Percentiles rank a stretch among this genome's conserved stretches.
These are phyloP conservation scores for Drosophila obscura DNA, from an alignment of 1,140 invertebrate species.

Conservation along the genomic window DNA sequence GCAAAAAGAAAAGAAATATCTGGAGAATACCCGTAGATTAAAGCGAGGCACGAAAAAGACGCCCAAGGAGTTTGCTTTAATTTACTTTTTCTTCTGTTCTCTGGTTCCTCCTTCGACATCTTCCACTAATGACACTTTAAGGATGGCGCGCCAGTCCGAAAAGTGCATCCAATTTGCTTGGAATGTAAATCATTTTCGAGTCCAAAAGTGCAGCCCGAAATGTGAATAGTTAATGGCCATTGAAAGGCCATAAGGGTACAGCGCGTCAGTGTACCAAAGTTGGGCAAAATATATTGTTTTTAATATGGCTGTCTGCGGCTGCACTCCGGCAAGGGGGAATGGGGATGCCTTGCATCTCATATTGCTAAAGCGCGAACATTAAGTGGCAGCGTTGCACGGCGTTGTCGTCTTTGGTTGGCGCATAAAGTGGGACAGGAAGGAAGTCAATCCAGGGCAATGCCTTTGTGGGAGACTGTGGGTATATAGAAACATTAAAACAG, in stretches of 20 bases:
- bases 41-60: constrained; percentile 27
- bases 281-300: constrained; percentile 68
- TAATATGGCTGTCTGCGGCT: constrained; percentile 51
- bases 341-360: constrained; percentile 39
- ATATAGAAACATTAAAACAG: constrained; percentile 41
- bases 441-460: constrained; percentile 35
- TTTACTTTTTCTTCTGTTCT: constrained; percentile 52
- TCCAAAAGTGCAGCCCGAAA: constrained; percentile 34
- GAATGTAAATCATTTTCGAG: constrained; percentile 23
- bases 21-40: constrained; percentile 23
- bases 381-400: constrained; percentile 61
- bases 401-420: constrained; percentile 40
- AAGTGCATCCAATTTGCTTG: constrained; percentile 36
- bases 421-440: background rate
- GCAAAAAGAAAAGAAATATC: constrained; percentile 29
- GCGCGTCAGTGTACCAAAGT: constrained; percentile 1
- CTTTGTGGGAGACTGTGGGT: constrained; percentile 6
- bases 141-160: background rate
- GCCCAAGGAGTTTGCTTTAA: constrained; percentile 74
- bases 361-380: constrained; percentile 73
- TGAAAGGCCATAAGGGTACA: constrained; percentile 40
- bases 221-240: constrained; percentile 54
- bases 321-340: background rate
- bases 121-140: constrained; percentile 51
- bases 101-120: constrained; percentile 7